Base-by-base conservation (phyloP, 1,140 invertebrate genomes). In the Hycleus phaleratus region DNA sequence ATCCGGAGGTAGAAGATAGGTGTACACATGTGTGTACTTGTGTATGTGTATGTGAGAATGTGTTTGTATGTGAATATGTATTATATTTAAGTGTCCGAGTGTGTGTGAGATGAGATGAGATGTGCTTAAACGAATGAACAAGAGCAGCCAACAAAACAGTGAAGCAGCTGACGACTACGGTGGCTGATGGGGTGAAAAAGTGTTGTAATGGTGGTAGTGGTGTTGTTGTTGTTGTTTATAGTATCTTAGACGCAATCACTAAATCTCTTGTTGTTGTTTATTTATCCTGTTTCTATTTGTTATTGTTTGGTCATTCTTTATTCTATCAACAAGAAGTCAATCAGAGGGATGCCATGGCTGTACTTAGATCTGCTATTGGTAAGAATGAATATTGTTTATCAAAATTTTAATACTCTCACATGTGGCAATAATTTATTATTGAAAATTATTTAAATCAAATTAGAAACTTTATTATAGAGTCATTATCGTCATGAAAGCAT, bases 291-390 rank as follows among this genome's bases (percentile, higher is more conserved):
- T 32, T 5, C 7, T 7, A 32, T 32, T 32, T 32, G 32, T 32
- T 32, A 7, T 32, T 32, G 7, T 32, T 32, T 32, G 7, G 7
- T 32, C 32, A 32, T 32, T 32, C 7, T 32, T 7, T 32, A 32
- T 32, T 32, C 7, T 32, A 7, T 32, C 32, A 32, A 32, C 32
- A 32, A 32, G 32, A 32, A 32, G 4, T 32, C 32, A 32, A 5
- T 32, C 7, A 7, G 32, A 32, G 58, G 48, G 65, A 70, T 73
- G 69, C 68, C 66, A 69, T 70, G 69, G 69, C 67, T 67, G 68
- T 71, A 64, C 64, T 70, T 67, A 68, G 67, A 70, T 70, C 67
- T 67, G 61, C 62, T 65, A 49, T 60, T 68, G 69, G 69, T 73
- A 66, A 68, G 68, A 53, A 26, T 56, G 6, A 39, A 10, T 42